Evolutionary conservation across 2,113 vertebrate species (phyloP), one percentile per base, ranked within the genome.

Genomic region (Spea bombifrons): DNA sequence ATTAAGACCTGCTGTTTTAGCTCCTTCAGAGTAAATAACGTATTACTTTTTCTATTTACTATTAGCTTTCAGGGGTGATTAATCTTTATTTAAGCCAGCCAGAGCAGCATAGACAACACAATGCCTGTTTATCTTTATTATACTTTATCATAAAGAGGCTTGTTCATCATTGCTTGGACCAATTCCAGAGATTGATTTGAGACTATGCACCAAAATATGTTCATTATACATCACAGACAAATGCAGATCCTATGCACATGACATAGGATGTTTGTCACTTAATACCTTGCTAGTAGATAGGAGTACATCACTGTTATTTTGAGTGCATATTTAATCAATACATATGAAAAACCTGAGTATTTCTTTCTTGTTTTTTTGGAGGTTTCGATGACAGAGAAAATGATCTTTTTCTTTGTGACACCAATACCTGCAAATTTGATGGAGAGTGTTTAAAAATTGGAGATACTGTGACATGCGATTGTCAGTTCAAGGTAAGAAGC

Each of bases 371-470:
- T 88, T 88, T 74, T 75, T 85, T 89, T 94, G 84, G 90, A 99
- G 97, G 96, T 94, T 98, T 93, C 46, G 97, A 99, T 90, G 97
- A 99, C 85, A 94, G 94, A 90, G 97, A 98, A 91, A 98, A 97
- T 15, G 97, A 99, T 91, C 94, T 98, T 85, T 98, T 99, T 91
- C 88, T 97, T 85, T 99, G 97, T 82, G 96, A 98, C 89, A 98
- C 95, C 87, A 99, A 98, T 93, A 97, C 97, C 81, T 98, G 97
- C 94, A 98, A 98, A 94, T 99, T 97, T 83, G 97, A 98, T 65
- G 97, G 96, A 74, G 97, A 99, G 86, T 99, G 97, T 88, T 94
- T 99, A 90, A 90, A 95, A 86, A 98, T 99, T 83, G 97, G 97
- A 90, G 95, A 98, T 91, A 98, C 95, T 84, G 96, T 98, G 90